phyloP scores from a whole-genome alignment of 2,888 invertebrate species.

The Drosophila lutescens region DNA sequence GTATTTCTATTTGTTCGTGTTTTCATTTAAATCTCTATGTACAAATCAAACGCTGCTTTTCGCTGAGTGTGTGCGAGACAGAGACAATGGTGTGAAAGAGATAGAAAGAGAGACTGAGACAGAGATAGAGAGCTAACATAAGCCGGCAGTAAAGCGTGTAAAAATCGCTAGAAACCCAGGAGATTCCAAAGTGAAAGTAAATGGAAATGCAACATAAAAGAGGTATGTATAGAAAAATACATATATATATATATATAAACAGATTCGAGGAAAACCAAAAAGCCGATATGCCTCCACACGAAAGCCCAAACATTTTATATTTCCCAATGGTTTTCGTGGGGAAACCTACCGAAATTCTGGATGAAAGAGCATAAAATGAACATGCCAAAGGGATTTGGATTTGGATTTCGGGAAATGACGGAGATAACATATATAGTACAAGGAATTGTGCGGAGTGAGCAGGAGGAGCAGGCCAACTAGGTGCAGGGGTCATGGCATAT shows the following conservation, averaged over 20 bases:
- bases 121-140: neutral
- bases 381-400: slow-evolving; percentile 5
- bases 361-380: slow-evolving; percentile 6
- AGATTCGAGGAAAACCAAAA: neutral
- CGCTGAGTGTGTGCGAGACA: slow-evolving; percentile 11
- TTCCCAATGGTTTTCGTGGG: neutral
- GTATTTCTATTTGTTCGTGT: slow-evolving; percentile 5
- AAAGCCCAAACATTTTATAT: slow-evolving; percentile 9
- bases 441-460: slow-evolving; percentile 21
- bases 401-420: neutral
- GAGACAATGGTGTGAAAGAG: neutral
- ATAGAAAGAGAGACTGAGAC: neutral
- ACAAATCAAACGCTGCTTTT: slow-evolving; percentile 25
- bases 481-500: slow-evolving; percentile 29
- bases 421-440: slow-evolving; percentile 27
- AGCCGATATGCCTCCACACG: neutral
- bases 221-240: neutral
- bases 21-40: slow-evolving; percentile 21
- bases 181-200: slow-evolving; percentile 8
- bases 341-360: neutral
- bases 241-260: neutral
- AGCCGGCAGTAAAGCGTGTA: neutral
- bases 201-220: slow-evolving; percentile 2
- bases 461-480: slow-evolving; percentile 21
- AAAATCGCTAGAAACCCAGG: neutral